A percentile compares a stretch with the other conserved stretches of the same genome.
These are phyloP conservation scores for Rhizomys pruinosus DNA, from an alignment of 2,113 vertebrate species.

Conservation along the genomic window DNA sequence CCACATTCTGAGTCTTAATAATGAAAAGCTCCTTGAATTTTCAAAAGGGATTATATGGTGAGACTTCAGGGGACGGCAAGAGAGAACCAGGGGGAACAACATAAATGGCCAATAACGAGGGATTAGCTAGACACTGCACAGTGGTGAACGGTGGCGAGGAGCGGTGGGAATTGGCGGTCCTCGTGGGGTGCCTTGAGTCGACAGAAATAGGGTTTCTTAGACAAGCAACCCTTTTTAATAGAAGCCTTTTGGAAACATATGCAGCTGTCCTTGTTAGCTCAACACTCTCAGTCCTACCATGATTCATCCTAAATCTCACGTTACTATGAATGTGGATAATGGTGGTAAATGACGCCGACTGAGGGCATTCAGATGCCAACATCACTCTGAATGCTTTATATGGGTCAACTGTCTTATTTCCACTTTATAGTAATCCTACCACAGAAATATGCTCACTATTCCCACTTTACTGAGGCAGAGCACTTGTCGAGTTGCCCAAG, in stretches of 20 bases:
- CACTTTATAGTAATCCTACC: background rate
- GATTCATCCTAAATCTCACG: background rate
- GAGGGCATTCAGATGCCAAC: background rate
- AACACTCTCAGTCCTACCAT: background rate
- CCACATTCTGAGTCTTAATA: background rate
- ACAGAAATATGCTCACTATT: background rate
- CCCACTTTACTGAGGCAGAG: background rate
- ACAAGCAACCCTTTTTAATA: background rate
- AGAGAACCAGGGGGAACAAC: background rate
- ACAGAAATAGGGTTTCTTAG: background rate
- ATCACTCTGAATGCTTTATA: background rate
- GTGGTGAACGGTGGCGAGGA: background rate
- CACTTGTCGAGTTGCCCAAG: background rate
- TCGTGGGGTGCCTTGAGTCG: background rate
- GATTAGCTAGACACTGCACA: background rate
- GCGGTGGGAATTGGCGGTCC: background rate
- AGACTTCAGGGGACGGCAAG: background rate
- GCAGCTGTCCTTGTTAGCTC: background rate
- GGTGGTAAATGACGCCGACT: accelerated
- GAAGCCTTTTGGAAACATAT: background rate
- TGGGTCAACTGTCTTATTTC: background rate
- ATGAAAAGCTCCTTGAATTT: conserved; percentile 59
- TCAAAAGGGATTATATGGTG: conserved; percentile 10
- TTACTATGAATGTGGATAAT: accelerated
- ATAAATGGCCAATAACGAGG: background rate